These are phyloP conservation scores for Orussus abietinus DNA, from an alignment of 1,140 invertebrate genomes.

Conservation along the genomic window DNA sequence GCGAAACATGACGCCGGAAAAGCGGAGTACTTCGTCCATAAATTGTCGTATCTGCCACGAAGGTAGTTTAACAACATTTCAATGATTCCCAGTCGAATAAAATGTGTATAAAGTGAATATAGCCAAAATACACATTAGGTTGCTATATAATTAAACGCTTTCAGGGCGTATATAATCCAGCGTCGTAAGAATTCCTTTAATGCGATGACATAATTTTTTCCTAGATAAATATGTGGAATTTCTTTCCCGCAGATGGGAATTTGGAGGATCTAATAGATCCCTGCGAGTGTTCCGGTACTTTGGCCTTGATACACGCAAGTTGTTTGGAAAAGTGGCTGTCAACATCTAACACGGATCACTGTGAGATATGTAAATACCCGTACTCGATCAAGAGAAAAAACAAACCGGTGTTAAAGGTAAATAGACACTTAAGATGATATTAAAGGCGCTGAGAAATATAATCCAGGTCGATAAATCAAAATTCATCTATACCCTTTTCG, in stretches of 20 bases:
- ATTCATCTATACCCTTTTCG: no score
- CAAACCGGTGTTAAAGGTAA: slow-evolving; percentile 34
- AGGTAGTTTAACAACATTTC: slow-evolving; percentile 20
- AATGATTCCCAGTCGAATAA: neutral
- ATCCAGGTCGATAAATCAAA: no score
- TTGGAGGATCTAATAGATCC: slow-evolving; percentile 56
- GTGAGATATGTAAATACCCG: slow-evolving; percentile 59
- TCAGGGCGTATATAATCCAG: no score
- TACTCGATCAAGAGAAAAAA: slow-evolving; percentile 44
- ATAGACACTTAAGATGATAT: no score
- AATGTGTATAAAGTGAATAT: neutral
- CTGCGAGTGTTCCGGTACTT: slow-evolving; percentile 58
- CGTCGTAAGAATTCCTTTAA: no score
- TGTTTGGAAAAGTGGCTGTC: slow-evolving; percentile 63
- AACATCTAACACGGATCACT: slow-evolving; percentile 53
- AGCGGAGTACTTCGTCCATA: slow-evolving; percentile 13
- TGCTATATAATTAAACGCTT: no score
- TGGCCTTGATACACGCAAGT: slow-evolving; percentile 54
- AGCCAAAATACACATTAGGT: slow-evolving; percentile 1
- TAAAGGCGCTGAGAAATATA: no score
- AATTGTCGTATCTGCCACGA: slow-evolving; percentile 36
- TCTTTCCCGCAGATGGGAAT: slow-evolving; percentile 38
- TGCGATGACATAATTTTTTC: slow-evolving; percentile 9
- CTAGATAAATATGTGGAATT: slow-evolving; percentile 4
- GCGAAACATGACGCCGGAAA: slow-evolving; percentile 19